phyloP scores from a whole-genome alignment of 2,888 invertebrate species.

The Lepeophtheirus nordmannii region DNA sequence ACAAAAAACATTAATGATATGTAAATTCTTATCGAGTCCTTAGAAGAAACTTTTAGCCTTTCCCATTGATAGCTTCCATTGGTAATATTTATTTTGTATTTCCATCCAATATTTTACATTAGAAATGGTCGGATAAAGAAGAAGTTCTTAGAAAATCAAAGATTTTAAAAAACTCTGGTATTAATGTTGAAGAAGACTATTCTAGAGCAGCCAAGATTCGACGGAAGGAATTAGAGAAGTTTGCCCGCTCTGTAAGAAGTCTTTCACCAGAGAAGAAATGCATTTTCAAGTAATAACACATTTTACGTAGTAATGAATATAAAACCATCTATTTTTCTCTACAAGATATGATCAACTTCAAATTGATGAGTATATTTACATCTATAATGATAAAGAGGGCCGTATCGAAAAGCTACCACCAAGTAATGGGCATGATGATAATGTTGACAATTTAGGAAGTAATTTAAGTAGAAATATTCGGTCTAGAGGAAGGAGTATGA shows the following conservation, averaged over 20 bases:
- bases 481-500: background rate
- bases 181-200: constrained; percentile 15
- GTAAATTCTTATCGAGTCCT: too few relatives aligned
- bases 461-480: background rate
- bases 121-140: constrained; percentile 22
- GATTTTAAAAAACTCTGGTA: constrained; percentile 14
- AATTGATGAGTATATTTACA: background rate
- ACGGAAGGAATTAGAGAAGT: constrained; percentile 17
- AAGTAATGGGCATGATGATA: background rate
- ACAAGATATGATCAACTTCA: constrained; percentile 12
- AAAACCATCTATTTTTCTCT: background rate
- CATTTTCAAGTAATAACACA: background rate
- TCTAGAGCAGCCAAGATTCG: constrained; percentile 19
- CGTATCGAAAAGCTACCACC: constrained; percentile 5
- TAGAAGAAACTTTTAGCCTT: too few relatives aligned
- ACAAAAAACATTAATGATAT: too few relatives aligned
- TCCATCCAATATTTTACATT: background rate
- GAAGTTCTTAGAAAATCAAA: constrained; percentile 16
- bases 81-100: too few relatives aligned
- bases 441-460: background rate
- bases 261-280: constrained; percentile 18
- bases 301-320: too few relatives aligned
- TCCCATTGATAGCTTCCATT: too few relatives aligned
- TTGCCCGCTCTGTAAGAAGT: background rate
- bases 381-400: constrained; percentile 14